phyloP scores from a whole-genome alignment of 2,797 vertebrate species.

The Odontamblyopus rebecca region DNA sequence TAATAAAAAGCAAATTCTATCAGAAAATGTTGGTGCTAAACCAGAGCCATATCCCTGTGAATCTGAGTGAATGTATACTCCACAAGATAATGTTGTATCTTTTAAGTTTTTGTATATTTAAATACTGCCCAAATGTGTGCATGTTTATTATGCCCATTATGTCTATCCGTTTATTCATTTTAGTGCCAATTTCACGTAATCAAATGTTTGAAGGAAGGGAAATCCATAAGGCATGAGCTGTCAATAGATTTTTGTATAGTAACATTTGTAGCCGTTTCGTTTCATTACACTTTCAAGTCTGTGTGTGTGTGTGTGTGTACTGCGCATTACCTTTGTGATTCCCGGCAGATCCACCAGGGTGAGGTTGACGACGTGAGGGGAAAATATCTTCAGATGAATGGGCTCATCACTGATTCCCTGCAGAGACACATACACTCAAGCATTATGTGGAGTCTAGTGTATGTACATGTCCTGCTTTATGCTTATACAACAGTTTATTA shows the following conservation, averaged over 20 bases:
- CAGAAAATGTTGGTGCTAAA: not conserved
- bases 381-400: conserved; percentile 98
- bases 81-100: not conserved
- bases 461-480: not conserved
- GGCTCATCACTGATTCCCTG: conserved; percentile 98
- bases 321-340: conserved; percentile 91
- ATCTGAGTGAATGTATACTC: not conserved
- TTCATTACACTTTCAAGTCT: not conserved
- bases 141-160: no score
- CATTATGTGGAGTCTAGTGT: not conserved
- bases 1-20: no score
- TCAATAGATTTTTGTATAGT: no score
- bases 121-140: no score
- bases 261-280: no score
- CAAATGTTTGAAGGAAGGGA: no score
- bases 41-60: not conserved
- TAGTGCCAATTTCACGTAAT: no score
- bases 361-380: conserved; percentile 94
- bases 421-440: conserved; percentile 18
- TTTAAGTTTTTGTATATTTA: no score
- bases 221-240: no score
- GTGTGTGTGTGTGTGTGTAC: no score
- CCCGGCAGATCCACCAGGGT: conserved; percentile 98
- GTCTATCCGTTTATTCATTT: no score
- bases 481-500: not conserved